Evolutionary conservation across 2,888 invertebrate species (phyloP), one percentile per base, ranked within the genome.

Genomic region (Cosmorhoe ocellata): DNA sequence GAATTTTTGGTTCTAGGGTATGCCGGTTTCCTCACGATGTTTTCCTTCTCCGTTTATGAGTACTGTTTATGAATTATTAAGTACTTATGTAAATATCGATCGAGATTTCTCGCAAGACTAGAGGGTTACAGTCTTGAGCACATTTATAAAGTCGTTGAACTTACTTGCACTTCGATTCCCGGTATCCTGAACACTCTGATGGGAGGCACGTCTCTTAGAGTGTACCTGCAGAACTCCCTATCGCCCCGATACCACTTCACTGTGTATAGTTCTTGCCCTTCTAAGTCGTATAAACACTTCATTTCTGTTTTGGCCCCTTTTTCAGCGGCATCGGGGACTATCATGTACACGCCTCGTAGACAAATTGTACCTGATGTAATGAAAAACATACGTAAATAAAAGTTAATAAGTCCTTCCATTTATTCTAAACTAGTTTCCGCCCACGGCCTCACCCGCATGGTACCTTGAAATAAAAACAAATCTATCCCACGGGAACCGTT

Each of bases 171-270:
- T 63, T 91, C 90, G 43, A 94, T 88, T 27, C 93, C 93, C 13
- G 84, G 81, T 59, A 93, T 91, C 31, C 89, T 83, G 71, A 94
- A 94, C 63, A 92, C 90, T 80, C 93, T 93, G 51, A 92, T 84
- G 1, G 93, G 92, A 4, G 93, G 93, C 10, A 88, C 91, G 61
- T 94, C 93, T 52, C 92, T 85, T 0, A 93, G 93, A 2, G 92
- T 88, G 67, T 90, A 93, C 43, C 93, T 84, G 67, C 92, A 94
- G 79, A 94, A 94, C 77, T 94, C 94, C 2, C 92, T 75, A 55
- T 90, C 90, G 1, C 92, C 92, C 37, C 92, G 89, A 75, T 94
- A 94, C 94, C 94, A 94, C 79, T 94, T 94, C 58, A 94, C 92
- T 31, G 93, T 90, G 77, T 94, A 94, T 32, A 94, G 78, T 32